Percentiles rank a stretch among this genome's conserved stretches.
These are phyloP conservation scores for Hypomecis punctinalis DNA, from an alignment of 2,888 invertebrate genomes.

Conservation along the genomic window DNA sequence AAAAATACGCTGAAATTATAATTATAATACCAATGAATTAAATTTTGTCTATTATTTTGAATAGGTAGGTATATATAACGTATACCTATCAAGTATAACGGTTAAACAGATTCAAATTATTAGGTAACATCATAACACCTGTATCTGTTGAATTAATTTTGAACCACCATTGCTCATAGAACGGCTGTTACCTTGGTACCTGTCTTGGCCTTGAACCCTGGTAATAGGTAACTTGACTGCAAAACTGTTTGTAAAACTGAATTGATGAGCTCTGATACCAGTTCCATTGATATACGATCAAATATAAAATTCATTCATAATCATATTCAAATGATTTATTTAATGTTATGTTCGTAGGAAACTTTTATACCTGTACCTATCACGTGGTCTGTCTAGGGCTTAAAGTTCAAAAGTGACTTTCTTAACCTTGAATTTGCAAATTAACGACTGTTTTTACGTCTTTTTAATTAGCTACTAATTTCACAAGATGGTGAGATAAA, in stretches of 20 bases:
- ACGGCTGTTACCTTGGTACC: constrained; percentile 2
- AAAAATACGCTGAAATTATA: no score
- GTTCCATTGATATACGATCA: constrained; percentile 30
- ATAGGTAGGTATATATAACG: no score
- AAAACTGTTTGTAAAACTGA: constrained; percentile 17
- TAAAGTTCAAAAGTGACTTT: constrained; percentile 51
- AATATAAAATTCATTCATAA: constrained; percentile 30
- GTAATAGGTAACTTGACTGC: constrained; percentile 16
- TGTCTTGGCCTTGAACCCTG: constrained; percentile 25
- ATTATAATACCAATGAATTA: no score
- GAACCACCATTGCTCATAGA: no score
- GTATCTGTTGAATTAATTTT: no score
- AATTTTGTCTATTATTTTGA: no score
- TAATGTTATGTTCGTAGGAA: constrained; percentile 25
- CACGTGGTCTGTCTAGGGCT: constrained; percentile 22
- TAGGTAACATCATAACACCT: no score
- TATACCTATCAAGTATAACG: no score
- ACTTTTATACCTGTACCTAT: constrained; percentile 23
- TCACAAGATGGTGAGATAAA: constrained; percentile 49
- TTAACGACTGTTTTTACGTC: constrained; percentile 25
- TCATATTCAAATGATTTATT: constrained; percentile 31
- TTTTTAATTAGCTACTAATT: constrained; percentile 48
- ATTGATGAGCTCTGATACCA: constrained; percentile 28
- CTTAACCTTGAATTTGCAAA: constrained; percentile 59
- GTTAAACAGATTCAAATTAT: no score